Base-by-base conservation (phyloP, 35 echinoderm and acorn worm species). In the Hemicentrotus pulcherrimus region DNA sequence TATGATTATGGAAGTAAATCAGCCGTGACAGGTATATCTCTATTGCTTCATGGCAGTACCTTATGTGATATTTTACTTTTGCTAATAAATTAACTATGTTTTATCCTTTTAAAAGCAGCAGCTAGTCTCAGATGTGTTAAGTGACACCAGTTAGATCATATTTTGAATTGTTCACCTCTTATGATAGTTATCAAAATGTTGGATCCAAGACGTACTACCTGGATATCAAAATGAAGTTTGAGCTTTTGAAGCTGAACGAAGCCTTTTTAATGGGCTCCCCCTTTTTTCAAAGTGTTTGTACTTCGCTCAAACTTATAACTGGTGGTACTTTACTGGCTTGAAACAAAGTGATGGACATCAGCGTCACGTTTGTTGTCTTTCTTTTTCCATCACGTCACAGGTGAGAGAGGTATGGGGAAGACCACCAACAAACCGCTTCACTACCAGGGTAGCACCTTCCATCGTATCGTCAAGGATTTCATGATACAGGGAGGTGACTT, bases 401-500 rank as follows among this genome's bases (percentile, higher is more conserved):
- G 98, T 94, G 98, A 99, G 31, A 98, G 97, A 58, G 98, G 98
- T 31, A 31, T 91, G 52, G 98, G 98, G 47, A 96, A 99, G 92
- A 96, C 78, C 8, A 99, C 98, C 32, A 95, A 94, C 15, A 99
- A 99, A 94, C 98, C 97, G 41, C 95, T 99, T 24, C 97, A 99
- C 95, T 99, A 97, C 88, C 97, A 98, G 94, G 98, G 96, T 61
- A 98, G 96, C n/a, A 95, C 96, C 9, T 86, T 99, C 46, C 98
- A 99, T 70, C 94, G 98, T 86, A 95, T 99, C 2, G 98, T 99
- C 46, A 99, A 99, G 85, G 98, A 99, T 48, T 99, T 99, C 59
- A 99, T 99, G 46, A 98, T 99, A 47, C 98, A 99, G 89, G 97
- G 98, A 52, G 98, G 98, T 33, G 98, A 99, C 88, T 99, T 99